Conservation (phyloP, 2,797 vertebrate species). For the Schizopygopsis pylzovi region DNA sequence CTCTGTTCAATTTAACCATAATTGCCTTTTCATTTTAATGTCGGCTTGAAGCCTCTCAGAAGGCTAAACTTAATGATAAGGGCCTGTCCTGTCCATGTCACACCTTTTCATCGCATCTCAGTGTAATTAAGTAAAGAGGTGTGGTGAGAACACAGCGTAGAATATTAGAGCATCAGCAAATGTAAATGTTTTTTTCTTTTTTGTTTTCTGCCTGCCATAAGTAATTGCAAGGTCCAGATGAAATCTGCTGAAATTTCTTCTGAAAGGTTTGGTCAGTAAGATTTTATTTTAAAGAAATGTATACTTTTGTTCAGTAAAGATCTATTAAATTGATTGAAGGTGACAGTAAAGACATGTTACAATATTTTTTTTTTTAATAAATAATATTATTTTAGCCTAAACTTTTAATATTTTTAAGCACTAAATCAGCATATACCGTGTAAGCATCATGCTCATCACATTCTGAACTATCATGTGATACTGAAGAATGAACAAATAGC, state of each 20-base stretch:
- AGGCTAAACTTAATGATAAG: constrained; percentile 44
- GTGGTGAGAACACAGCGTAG: constrained; percentile 30
- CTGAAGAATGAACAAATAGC: not conserved
- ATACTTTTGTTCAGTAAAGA: not conserved
- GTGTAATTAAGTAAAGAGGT: constrained; percentile 42
- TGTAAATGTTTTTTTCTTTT: not conserved
- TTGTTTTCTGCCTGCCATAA: not conserved
- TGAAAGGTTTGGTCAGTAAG: not conserved
- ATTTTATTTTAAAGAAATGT: not conserved
- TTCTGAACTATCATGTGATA: not conserved
- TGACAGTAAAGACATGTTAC: not conserved
- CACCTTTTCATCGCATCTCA: not conserved
- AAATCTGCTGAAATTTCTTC: not conserved
- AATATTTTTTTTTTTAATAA: not conserved
- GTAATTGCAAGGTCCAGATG: not conserved
- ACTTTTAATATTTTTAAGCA: not conserved
- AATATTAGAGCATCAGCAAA: not conserved
- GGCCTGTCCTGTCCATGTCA: constrained; percentile 19
- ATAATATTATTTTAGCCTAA: not conserved
- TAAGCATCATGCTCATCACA: no score
- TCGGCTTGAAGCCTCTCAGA: constrained; percentile 41
- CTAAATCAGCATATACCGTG: not conserved
- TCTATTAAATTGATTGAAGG: not conserved
- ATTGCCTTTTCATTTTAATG: constrained; percentile 59
- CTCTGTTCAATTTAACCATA: constrained; percentile 47